phyloP scores from a whole-genome alignment of 2,888 invertebrate genomes.

The Pterostichus niger region DNA sequence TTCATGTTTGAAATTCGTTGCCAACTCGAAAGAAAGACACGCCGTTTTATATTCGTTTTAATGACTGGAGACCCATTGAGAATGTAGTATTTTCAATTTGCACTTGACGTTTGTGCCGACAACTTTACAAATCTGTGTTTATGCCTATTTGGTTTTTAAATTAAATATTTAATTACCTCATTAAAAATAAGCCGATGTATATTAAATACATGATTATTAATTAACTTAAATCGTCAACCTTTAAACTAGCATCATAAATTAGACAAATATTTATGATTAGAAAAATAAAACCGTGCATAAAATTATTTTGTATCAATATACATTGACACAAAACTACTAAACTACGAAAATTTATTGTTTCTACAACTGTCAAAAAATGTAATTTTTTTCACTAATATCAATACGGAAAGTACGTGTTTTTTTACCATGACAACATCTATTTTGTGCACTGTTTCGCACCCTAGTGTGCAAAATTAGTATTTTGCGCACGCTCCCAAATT shows the following conservation, averaged over 20 bases:
- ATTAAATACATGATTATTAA: not conserved
- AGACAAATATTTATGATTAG: not conserved
- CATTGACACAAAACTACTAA: not conserved
- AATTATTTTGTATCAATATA: not conserved
- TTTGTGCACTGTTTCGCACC: too few relatives aligned
- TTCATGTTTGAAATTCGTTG: slow-evolving; percentile 45
- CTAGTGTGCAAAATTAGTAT: too few relatives aligned
- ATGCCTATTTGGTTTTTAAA: slow-evolving; percentile 20
- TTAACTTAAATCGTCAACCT: not conserved
- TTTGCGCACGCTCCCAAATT: too few relatives aligned
- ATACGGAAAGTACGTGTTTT: too few relatives aligned
- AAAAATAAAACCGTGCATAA: not conserved
- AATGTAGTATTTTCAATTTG: slow-evolving; percentile 43
- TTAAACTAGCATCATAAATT: too few relatives aligned
- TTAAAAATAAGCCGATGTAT: not conserved
- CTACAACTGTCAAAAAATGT: too few relatives aligned
- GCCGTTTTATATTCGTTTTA: slow-evolving; percentile 39
- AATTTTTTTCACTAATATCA: too few relatives aligned
- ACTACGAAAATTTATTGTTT: slow-evolving; percentile 7
- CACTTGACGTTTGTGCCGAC: slow-evolving; percentile 16
- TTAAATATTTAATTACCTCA: slow-evolving; percentile 13
- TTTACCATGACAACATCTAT: too few relatives aligned
- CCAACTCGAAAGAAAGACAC: not conserved
- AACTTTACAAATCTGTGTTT: slow-evolving; percentile 22
- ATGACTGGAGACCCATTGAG: slow-evolving; percentile 29